phyloP scores from a whole-genome alignment of 2,888 invertebrate species.

The Rotaria socialis region DNA sequence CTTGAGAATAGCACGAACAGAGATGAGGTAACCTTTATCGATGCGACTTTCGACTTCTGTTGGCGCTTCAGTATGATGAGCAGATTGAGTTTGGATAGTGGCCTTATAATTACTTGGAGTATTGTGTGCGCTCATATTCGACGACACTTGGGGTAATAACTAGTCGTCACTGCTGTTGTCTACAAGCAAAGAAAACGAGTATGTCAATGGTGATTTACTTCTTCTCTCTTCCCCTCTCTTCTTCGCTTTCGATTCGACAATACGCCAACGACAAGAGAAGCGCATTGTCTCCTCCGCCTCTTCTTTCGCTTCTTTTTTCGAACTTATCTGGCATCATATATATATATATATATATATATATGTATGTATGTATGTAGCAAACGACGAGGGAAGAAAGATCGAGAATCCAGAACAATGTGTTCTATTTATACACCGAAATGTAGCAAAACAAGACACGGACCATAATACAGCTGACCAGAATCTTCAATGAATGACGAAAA shows the following conservation, averaged over 20 bases:
- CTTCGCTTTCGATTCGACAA: not conserved
- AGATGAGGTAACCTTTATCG: not conserved
- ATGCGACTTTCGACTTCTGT: not conserved
- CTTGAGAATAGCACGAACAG: not conserved
- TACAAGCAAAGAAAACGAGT: not conserved
- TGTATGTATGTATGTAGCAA: not conserved
- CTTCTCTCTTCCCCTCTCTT: not conserved
- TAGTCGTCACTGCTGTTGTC: not conserved
- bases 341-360: not conserved
- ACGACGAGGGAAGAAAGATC: not conserved
- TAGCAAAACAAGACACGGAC: not conserved
- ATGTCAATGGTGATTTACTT: not conserved
- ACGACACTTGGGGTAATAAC: not conserved
- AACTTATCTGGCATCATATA: slow-evolving; percentile 27
- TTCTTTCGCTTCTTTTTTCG: not conserved
- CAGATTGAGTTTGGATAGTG: not conserved
- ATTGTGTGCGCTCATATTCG: not conserved
- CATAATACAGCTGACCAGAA: not conserved
- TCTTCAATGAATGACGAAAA: not conserved
- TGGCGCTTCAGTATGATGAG: not conserved
- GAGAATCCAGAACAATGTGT: not conserved
- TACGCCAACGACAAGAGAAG: not conserved
- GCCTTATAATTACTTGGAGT: not conserved
- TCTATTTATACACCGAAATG: not conserved
- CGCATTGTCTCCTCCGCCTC: not conserved